Base-by-base conservation (phyloP, 1,140 invertebrate genomes). In the Drosophila kanapiae region DNA sequence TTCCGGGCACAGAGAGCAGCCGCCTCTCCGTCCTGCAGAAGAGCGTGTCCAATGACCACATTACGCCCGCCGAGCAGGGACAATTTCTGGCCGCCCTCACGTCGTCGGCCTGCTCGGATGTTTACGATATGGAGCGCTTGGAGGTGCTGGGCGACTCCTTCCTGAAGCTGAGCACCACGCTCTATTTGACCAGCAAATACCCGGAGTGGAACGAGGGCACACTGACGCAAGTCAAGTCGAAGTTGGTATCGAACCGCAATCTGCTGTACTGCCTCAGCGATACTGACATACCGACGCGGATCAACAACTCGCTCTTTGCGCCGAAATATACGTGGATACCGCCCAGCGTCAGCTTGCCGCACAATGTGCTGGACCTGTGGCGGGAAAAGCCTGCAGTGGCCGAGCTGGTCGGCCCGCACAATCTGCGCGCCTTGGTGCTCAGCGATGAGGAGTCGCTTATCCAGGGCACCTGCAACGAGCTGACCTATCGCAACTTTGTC, bases 61-160 rank as follows among this genome's bases (percentile, higher is more conserved):
- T 86, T 4, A 75, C 69, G 0, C 60, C 88, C 6, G 87, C 85
- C 9, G 88, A 92, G 47, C 91, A 94, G 18, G 78, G 86, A 0
- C 93, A 94, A 33, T 85, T 94, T 11, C 62, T 95, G 38, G 92
- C 95, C 60, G 96, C 97, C 1, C 86, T 98, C 4, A 98, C 97
- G 9, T 94, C 95, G 13, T 95, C 95, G 11, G 93, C 94, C 49
- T 95, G 96, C 0, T 94, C 95, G 68, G 98, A 99, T 91, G 95
- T 95, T 6, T 95, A 97, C 54, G 95, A 98, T 91, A 94, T 98
- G 71, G 98, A 99, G 92, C 93, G 97, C 6, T 92, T 96, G 6
- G 98, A 99, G 93, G 96, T 96, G 0, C 94, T 99, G 16, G 98
- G 98, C 0, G 98, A 99, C 93, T 96, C 97, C 1, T 98, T 98